Conservation (phyloP, 53 echinoderm and acorn worm species). For the Echinarachnius parma region DNA sequence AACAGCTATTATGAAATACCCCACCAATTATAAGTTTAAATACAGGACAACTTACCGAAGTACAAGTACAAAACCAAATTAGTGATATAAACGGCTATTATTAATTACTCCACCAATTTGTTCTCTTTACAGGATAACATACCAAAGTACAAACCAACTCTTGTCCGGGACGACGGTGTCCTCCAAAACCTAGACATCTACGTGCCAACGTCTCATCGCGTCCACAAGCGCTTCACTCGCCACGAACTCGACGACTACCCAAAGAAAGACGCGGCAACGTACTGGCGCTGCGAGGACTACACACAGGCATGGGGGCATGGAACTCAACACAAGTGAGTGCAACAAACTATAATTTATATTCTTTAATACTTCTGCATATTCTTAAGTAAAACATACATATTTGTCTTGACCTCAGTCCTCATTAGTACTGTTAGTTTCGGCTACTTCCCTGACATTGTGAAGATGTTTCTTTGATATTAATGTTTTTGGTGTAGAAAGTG, state of each 20-base stretch:
- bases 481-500: too few species aligned
- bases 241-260: constrained; percentile 79
- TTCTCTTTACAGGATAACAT: constrained; percentile 57
- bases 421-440: too few species aligned
- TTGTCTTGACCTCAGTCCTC: too few species aligned
- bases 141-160: constrained; percentile 86
- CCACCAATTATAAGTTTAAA: too few species aligned
- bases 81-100: background rate
- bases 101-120: background rate
- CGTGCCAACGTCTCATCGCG: constrained; percentile 83
- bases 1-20: too few species aligned
- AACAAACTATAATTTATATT: too few species aligned
- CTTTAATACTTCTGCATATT: too few species aligned
- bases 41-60: too few species aligned
- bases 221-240: constrained; percentile 83
- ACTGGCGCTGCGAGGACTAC: constrained; percentile 97
- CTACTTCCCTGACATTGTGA: too few species aligned
- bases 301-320: constrained; percentile 99
- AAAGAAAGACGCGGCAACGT: constrained; percentile 99
- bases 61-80: too few species aligned
- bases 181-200: constrained; percentile 86
- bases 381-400: too few species aligned
- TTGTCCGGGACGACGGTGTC: constrained; percentile 87
- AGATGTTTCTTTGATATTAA: too few species aligned
- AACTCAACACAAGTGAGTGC: constrained; percentile 98